A percentile compares a stretch with the other conserved stretches of the same genome.
These are phyloP conservation scores for Harpagus bidentatus DNA, from an alignment of 2,113 vertebrate species.

Conservation along the genomic window DNA sequence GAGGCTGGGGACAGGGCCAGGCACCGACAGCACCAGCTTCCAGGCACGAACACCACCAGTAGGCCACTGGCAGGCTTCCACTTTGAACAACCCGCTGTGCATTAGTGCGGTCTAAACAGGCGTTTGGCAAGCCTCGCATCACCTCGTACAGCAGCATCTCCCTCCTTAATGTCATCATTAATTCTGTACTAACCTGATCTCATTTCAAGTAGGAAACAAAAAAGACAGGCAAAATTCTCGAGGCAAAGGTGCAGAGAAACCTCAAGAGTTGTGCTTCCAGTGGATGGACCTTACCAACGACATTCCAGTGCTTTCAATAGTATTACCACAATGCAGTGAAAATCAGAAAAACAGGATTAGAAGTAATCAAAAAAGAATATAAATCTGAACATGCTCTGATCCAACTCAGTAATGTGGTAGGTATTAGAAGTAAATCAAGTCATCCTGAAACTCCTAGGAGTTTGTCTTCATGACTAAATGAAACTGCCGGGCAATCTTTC, in stretches of 20 bases:
- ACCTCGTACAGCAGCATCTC: not conserved
- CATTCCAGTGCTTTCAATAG: not conserved
- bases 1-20: not conserved
- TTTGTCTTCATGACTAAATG: not conserved
- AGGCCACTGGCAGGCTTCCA: not conserved
- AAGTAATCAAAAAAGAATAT: not conserved
- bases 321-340: not conserved
- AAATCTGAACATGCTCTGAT: not conserved
- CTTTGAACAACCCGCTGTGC: not conserved
- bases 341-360: not conserved
- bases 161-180: not conserved
- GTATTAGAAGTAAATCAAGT: not conserved
- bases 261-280: not conserved
- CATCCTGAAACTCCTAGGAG: not conserved
- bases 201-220: not conserved
- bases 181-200: not conserved
- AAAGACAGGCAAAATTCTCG: not conserved
- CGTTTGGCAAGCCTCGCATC: not conserved
- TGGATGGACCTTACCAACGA: not conserved
- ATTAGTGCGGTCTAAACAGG: not conserved
- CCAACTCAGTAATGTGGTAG: not conserved
- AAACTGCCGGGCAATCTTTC: not conserved
- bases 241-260: not conserved
- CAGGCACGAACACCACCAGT: not conserved
- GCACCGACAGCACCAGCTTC: not conserved